Conservation (phyloP, 2,888 invertebrate species). For the Lysandra bellargus region DNA sequence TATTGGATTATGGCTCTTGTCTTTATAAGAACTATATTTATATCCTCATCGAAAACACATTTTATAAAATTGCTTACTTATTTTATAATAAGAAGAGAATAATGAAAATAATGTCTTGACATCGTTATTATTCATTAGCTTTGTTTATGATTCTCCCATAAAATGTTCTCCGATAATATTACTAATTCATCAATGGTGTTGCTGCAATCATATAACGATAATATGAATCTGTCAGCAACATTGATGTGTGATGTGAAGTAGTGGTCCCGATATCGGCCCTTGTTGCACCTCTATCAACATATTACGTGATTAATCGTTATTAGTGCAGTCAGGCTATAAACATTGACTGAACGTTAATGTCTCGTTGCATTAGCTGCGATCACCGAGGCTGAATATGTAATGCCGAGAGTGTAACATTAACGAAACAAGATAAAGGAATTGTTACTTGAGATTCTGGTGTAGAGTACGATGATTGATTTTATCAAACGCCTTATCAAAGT, state of each 20-base stretch:
- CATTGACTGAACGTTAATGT: conserved; percentile 58
- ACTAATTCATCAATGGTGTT: background rate
- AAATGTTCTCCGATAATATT: background rate
- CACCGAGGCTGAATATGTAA: conserved; percentile 49
- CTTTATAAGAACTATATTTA: conserved; percentile 50
- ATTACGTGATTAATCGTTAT: conserved; percentile 63
- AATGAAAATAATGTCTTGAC: background rate
- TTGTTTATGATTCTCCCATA: background rate
- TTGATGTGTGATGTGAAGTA: conserved; percentile 50
- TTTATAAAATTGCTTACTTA: conserved; percentile 15
- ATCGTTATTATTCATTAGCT: background rate
- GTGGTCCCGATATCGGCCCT: conserved; percentile 47
- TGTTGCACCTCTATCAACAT: conserved; percentile 56
- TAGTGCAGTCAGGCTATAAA: conserved; percentile 58
- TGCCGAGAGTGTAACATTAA: conserved; percentile 38
- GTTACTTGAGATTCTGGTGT: conserved; percentile 31
- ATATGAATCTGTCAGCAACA: conserved; percentile 33
- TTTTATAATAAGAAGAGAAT: background rate
- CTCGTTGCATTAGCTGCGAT: conserved; percentile 56
- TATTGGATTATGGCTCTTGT: conserved; percentile 49
- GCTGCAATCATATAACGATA: background rate
- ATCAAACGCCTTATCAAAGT: conserved; percentile 23
- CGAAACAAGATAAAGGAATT: conserved; percentile 35
- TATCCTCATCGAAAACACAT: conserved; percentile 23
- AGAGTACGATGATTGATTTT: conserved; percentile 28